These are phyloP conservation scores for Eristalis arbustorum DNA, from an alignment of 2,888 invertebrate genomes.

Conservation along the genomic window DNA sequence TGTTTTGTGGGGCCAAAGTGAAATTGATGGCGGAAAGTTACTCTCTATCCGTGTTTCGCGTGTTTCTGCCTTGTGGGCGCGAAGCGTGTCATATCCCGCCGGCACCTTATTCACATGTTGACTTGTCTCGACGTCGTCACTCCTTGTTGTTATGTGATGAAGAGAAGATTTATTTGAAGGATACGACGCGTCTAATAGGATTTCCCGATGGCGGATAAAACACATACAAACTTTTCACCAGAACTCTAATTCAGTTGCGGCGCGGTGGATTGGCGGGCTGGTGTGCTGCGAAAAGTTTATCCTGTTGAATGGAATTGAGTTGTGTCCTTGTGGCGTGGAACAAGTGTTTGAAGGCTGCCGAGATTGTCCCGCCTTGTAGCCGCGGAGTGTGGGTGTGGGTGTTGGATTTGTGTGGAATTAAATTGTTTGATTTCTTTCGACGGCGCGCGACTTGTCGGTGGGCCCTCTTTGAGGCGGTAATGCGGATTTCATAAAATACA, in stretches of 20 bases:
- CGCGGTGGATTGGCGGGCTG: background rate
- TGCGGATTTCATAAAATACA: slow-evolving; percentile 1
- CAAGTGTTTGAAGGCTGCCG: background rate
- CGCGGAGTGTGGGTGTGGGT: background rate
- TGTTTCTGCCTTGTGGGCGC: background rate
- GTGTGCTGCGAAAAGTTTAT: slow-evolving; percentile 28
- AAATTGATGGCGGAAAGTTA: slow-evolving; percentile 23
- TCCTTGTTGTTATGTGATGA: background rate
- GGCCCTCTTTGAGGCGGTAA: background rate
- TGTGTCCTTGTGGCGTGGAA: slow-evolving; percentile 7
- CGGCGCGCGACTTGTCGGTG: background rate
- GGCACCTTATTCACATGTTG: background rate
- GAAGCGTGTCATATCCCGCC: slow-evolving; percentile 10
- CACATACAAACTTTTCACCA: slow-evolving; percentile 15
- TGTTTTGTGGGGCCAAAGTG: background rate
- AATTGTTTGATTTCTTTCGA: slow-evolving; percentile 29
- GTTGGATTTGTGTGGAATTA: slow-evolving; percentile 8
- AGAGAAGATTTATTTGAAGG: slow-evolving; percentile 1
- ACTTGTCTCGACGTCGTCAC: background rate
- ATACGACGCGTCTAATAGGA: slow-evolving; percentile 30
- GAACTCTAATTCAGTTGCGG: slow-evolving; percentile 11
- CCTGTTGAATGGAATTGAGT: slow-evolving; percentile 35
- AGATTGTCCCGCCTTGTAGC: background rate
- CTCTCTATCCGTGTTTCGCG: background rate
- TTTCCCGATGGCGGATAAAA: slow-evolving; percentile 10